Evolutionary conservation across 2,888 invertebrate species (phyloP), one percentile per base, ranked within the genome.

Genomic region (Nephrocerus scutellatus): DNA sequence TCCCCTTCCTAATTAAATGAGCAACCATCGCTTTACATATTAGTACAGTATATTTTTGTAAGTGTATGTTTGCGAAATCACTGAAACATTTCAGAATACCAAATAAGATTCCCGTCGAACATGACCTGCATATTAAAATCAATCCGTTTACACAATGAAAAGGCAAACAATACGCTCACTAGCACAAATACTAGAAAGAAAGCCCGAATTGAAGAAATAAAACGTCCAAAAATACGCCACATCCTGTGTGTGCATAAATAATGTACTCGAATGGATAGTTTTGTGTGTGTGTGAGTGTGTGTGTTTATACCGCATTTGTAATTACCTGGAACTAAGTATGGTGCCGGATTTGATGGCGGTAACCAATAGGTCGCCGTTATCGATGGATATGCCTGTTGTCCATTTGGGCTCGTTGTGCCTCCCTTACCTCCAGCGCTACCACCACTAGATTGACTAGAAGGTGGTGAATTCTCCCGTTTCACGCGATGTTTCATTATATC

Each of bases 321-420:
- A 64, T 64, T 79, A 86, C 86, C 86, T 85, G 86, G 86, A 70
- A 84, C 75, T 68, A 84, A 78, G 72, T 86, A 85, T 60, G 84
- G 85, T 63, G 80, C 80, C 56, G 82, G 80, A 70, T 80, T 80
- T 50, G 84, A 77, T 59, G 84, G 80, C 51, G 85, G 84, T 60
- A 84, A 79, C 85, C 85, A 86, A 72, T 86, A 85, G 64, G 84
- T 82, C 66, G 84, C 79, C 70, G 80, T 82, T 74, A 85, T 85
- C 57, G 84, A 76, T 65, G 85, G 85, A 73, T 86, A 86, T 52
- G 55, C 49, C 50, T 58, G 60, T 49, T 60, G 57, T 44, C 55
- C 53, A 54, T 56, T 57, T 54, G 51, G 54, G 54, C 44, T 51
- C 53, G 6, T 29, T 13, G 18, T 38, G 13, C 22, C 36, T 18